Percentiles rank a stretch among this genome's conserved stretches.
Evolutionary conservation across 30 jellyfish, hydroid and myxozoan species (phyloP).

Genomic region (Cassiopea xamachana): DNA sequence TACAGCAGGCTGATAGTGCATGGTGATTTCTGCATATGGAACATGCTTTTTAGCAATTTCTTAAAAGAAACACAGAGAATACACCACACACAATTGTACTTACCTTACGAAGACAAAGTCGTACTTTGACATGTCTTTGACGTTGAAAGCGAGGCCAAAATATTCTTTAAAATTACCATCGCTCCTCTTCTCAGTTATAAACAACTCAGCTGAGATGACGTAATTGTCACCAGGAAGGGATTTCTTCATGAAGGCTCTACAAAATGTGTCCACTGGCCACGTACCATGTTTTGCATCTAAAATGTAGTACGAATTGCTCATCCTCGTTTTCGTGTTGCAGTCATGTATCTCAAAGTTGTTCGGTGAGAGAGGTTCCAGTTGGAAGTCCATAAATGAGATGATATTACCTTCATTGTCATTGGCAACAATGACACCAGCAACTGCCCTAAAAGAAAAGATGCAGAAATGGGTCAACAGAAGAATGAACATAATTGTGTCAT

Average conservation of each 20-base stretch:
- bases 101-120: constrained; percentile 66
- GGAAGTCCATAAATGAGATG: constrained; percentile 66
- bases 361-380: constrained; percentile 40
- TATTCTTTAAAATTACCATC: not conserved
- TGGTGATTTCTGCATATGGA: too few relatives aligned
- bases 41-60: too few relatives aligned
- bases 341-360: constrained; percentile 35
- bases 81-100: not conserved
- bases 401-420: constrained; percentile 46
- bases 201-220: constrained; percentile 32
- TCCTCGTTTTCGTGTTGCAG: constrained; percentile 59
- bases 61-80: not conserved
- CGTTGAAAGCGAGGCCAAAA: constrained; percentile 58
- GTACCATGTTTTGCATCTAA: constrained; percentile 82
- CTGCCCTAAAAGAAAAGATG: constrained; percentile 18
- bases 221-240: constrained; percentile 61
- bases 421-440: constrained; percentile 78
- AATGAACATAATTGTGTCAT: not conserved
- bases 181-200: constrained; percentile 10
- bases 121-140: constrained; percentile 29
- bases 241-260: constrained; percentile 64
- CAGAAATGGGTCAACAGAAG: not conserved
- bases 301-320: constrained; percentile 29
- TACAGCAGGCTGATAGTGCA: too few relatives aligned
- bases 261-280: constrained; percentile 84